Evolutionary conservation across 2,113 vertebrate species (phyloP).

Genomic region (Tenrec ecaudatus): DNA sequence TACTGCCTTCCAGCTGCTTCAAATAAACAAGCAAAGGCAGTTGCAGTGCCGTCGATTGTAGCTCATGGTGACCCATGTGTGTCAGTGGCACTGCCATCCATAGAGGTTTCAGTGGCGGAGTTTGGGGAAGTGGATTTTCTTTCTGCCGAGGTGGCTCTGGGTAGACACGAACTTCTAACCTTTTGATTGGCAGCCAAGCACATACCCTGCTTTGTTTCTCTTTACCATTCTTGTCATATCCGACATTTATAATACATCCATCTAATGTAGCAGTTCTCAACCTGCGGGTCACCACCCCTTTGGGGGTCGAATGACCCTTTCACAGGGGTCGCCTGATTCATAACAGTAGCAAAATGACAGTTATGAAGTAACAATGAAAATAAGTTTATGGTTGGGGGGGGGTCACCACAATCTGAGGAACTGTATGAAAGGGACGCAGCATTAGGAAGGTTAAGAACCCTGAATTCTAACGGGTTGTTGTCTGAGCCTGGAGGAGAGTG

Average conservation of each 20-base stretch:
- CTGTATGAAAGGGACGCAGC: too few relatives aligned
- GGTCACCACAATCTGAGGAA: too few relatives aligned
- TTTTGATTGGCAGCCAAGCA: background rate
- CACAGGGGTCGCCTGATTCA: too few relatives aligned
- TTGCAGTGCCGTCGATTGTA: background rate
- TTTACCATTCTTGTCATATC: background rate
- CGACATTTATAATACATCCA: background rate
- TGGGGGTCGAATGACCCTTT: too few relatives aligned
- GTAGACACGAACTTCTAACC: background rate
- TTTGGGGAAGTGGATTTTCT: background rate
- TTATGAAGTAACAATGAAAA: too few relatives aligned
- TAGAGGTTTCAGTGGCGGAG: background rate
- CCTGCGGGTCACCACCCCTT: too few relatives aligned
- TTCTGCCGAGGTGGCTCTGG: background rate
- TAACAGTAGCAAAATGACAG: too few relatives aligned
- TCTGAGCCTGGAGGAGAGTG: background rate
- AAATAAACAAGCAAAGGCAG: background rate
- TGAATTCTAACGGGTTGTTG: background rate
- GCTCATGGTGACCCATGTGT: background rate
- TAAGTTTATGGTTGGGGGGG: too few relatives aligned
- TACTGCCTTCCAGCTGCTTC: background rate
- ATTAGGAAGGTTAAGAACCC: too few relatives aligned
- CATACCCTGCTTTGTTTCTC: background rate
- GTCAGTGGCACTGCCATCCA: background rate
- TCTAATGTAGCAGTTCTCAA: too few relatives aligned